These are phyloP conservation scores for Spinus olivaceus DNA, from an alignment of 2,797 vertebrate genomes.

Conservation along the genomic window DNA sequence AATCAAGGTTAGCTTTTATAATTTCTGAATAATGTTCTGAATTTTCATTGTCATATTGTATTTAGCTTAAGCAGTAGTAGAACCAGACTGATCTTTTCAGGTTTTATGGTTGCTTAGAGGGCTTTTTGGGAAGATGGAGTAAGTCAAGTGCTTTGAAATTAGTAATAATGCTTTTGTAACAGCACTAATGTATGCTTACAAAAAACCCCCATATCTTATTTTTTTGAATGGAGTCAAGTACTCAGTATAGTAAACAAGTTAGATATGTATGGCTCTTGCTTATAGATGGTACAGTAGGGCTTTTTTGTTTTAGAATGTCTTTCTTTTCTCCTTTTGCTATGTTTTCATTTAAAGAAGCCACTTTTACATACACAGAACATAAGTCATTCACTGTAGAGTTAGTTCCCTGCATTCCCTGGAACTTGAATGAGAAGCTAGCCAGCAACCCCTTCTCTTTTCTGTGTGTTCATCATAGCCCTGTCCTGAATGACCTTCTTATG, in stretches of 20 bases:
- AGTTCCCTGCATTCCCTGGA: background rate
- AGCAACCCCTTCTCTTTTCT: background rate
- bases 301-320: background rate
- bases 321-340: background rate
- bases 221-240: background rate
- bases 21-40: background rate
- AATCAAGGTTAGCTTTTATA: background rate
- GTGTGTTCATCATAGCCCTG: fast-evolving
- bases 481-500: background rate
- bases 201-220: background rate
- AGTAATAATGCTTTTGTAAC: background rate
- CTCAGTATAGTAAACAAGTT: background rate
- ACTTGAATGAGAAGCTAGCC: background rate
- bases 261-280: background rate
- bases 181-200: background rate
- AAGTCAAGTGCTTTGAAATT: background rate
- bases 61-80: background rate
- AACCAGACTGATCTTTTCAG: background rate
- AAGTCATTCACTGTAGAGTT: fast-evolving
- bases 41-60: background rate
- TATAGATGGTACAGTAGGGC: background rate
- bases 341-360: background rate
- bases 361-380: background rate
- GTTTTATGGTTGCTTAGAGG: background rate
- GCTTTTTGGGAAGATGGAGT: background rate